phyloP scores from a whole-genome alignment of 2,113 vertebrate genomes.

The Ptilonorhynchus violaceus region DNA sequence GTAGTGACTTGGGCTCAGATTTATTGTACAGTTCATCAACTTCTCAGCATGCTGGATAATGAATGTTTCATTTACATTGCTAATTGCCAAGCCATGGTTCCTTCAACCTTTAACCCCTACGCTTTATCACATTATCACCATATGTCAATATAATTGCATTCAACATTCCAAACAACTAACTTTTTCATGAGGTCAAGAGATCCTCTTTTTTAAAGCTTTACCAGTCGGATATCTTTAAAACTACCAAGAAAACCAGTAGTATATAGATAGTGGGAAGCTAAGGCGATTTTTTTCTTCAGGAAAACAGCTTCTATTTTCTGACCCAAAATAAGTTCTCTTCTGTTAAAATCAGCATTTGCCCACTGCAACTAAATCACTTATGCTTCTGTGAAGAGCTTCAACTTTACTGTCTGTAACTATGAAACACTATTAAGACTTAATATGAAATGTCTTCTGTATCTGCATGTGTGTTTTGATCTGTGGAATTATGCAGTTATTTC shows the following conservation, averaged over 20 bases:
- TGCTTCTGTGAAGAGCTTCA: not conserved
- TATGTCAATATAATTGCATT: conserved; percentile 84
- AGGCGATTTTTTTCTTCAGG: not conserved
- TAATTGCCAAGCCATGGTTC: conserved; percentile 87
- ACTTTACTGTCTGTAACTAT: not conserved
- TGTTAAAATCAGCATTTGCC: not conserved
- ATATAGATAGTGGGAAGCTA: not conserved
- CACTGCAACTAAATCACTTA: not conserved
- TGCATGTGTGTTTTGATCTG: not conserved
- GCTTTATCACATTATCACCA: conserved; percentile 82
- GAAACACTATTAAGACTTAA: not conserved
- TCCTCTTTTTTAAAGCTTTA: conserved; percentile 51
- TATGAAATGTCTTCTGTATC: not conserved
- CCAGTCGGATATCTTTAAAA: not conserved
- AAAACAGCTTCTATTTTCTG: not conserved
- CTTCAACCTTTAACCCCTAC: conserved; percentile 83
- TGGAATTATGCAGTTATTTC: not conserved
- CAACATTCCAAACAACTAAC: conserved; percentile 76
- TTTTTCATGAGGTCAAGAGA: conserved; percentile 63
- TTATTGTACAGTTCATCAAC: conserved; percentile 99
- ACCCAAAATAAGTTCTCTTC: not conserved
- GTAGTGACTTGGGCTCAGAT: conserved; percentile 91
- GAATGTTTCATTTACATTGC: conserved; percentile 93
- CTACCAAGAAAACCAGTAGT: not conserved
- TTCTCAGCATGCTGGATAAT: conserved; percentile 96